phyloP scores from a whole-genome alignment of 2,113 vertebrate species.

The Hydrolagus affinis region DNA sequence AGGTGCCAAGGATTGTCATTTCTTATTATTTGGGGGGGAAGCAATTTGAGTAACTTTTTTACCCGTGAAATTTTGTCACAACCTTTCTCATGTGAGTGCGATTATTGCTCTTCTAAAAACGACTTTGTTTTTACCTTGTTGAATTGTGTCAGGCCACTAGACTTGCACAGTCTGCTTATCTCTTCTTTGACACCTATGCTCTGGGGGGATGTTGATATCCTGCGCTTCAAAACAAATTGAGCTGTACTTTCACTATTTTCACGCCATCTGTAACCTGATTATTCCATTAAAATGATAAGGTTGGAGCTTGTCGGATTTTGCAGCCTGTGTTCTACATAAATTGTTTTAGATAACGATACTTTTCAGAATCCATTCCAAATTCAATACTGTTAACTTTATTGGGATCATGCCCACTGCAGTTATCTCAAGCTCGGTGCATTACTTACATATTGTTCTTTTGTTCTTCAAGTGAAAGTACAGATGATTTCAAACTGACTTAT shows the following conservation, averaged over 20 bases:
- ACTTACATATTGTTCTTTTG: neutral
- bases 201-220: neutral
- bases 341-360: constrained; percentile 17
- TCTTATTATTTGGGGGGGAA: too few species aligned
- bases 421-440: neutral
- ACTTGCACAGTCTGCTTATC: neutral
- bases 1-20: too few species aligned
- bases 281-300: constrained; percentile 30
- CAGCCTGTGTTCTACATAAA: neutral
- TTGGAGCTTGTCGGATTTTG: neutral
- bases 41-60: neutral
- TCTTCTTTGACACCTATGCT: neutral
- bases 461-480: neutral
- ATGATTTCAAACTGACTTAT: constrained; percentile 18
- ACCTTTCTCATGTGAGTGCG: neutral
- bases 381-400: constrained; percentile 13
- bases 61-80: too few species aligned
- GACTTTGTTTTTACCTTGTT: neutral
- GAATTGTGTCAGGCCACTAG: neutral
- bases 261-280: neutral
- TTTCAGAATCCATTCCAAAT: constrained; percentile 1
- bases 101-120: neutral
- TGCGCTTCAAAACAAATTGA: constrained; percentile 26
- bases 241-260: constrained; percentile 14
- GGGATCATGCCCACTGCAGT: neutral